These are phyloP conservation scores for Lordiphosa stackelbergi DNA, from an alignment of 1,140 invertebrate species.

Conservation along the genomic window DNA sequence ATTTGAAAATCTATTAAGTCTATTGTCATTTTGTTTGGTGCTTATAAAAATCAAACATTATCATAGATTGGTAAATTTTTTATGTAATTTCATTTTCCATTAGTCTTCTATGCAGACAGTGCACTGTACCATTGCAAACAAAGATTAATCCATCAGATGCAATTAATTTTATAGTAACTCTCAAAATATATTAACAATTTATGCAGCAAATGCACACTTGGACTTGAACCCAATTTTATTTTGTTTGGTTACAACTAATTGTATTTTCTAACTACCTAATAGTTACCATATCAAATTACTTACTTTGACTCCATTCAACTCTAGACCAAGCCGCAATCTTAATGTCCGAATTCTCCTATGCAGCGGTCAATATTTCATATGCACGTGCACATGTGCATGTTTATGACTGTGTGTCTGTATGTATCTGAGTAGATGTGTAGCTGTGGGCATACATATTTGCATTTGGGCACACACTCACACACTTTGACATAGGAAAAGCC, in stretches of 20 bases:
- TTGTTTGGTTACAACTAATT: neutral
- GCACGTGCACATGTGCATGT: constrained; percentile 38
- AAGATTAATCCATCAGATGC: too few species aligned
- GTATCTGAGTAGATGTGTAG: constrained; percentile 12
- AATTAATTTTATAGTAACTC: too few species aligned
- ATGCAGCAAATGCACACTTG: neutral
- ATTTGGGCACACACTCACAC: constrained; percentile 43
- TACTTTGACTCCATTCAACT: constrained; percentile 12
- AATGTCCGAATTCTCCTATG: constrained; percentile 47
- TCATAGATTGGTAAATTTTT: too few species aligned
- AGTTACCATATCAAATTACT: constrained; percentile 2
- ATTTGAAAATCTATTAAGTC: too few species aligned
- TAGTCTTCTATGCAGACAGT: too few species aligned
- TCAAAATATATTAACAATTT: too few species aligned
- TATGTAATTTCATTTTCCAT: too few species aligned
- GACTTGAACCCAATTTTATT: neutral
- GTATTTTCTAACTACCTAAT: neutral
- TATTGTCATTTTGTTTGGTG: too few species aligned
- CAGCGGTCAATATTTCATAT: constrained; percentile 68
- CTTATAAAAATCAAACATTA: too few species aligned
- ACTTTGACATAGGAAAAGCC: constrained; percentile 3
- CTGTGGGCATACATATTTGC: constrained; percentile 36
- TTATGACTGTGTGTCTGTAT: constrained; percentile 28
- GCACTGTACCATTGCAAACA: too few species aligned
- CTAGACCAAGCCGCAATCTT: constrained; percentile 28